Evolutionary conservation across 2,797 vertebrate genomes (phyloP).

Genomic region (Diplodus puntazzo): DNA sequence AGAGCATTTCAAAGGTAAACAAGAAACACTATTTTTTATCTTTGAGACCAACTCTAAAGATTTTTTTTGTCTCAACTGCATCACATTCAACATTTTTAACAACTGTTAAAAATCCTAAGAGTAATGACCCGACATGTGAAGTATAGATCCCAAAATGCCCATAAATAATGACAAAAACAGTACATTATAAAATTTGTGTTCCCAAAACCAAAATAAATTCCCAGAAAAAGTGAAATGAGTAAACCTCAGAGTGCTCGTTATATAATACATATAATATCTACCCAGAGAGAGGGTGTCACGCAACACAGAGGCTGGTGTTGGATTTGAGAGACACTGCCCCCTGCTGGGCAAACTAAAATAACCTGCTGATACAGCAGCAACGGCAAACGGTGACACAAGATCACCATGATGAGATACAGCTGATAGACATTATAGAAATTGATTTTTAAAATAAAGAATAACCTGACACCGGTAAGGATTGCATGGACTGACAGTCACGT

Average conservation of each 20-base stretch:
- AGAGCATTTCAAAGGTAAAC: constrained; percentile 67
- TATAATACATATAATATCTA: constrained; percentile 36
- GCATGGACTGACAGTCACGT: constrained; percentile 42
- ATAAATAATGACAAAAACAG: constrained; percentile 61
- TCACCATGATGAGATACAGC: constrained; percentile 45
- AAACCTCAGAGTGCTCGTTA: constrained; percentile 51
- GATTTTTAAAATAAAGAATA: constrained; percentile 28
- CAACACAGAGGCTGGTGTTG: constrained; percentile 19
- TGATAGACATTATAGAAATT: background rate
- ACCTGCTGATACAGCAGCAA: constrained; percentile 83
- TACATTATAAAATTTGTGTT: constrained; percentile 43
- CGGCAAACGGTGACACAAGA: constrained; percentile 44
- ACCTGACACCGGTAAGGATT: constrained; percentile 10
- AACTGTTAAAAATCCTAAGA: constrained; percentile 23
- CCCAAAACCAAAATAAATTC: constrained; percentile 45
- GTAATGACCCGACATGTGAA: constrained; percentile 20
- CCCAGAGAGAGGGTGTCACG: constrained; percentile 15
- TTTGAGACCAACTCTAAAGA: constrained; percentile 62
- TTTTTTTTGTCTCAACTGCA: constrained; percentile 33
- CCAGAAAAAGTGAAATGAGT: constrained; percentile 49
- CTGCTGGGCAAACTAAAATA: constrained; percentile 77
- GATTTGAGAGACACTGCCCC: constrained; percentile 74
- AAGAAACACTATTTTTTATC: constrained; percentile 36
- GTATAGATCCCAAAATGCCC: constrained; percentile 46
- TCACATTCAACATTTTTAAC: constrained; percentile 51